These are phyloP conservation scores for Cheiracanthium punctorium DNA, from an alignment of 2,888 invertebrate genomes.

Conservation along the genomic window DNA sequence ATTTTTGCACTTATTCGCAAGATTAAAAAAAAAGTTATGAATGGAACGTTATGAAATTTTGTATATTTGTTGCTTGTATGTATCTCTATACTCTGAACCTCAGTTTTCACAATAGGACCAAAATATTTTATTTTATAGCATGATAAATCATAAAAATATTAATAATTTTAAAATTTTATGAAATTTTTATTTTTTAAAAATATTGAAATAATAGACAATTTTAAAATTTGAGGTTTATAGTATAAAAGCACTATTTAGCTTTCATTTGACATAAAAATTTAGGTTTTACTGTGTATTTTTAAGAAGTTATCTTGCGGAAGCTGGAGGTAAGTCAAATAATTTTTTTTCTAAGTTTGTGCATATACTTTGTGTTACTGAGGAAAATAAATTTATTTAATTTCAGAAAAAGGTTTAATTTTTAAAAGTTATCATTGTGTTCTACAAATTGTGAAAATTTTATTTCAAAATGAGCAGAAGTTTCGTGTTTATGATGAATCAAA, in stretches of 20 bases:
- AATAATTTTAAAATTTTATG: constrained; percentile 1
- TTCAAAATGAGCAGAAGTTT: constrained; percentile 6
- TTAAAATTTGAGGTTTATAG: constrained; percentile 6
- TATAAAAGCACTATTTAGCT: not conserved
- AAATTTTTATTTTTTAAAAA: constrained; percentile 1
- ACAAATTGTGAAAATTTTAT: constrained; percentile 1
- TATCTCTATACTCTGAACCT: not conserved
- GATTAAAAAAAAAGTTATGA: constrained; percentile 9
- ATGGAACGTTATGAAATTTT: not conserved
- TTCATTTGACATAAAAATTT: not conserved
- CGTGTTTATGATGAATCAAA: not conserved
- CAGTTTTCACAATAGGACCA: not conserved
- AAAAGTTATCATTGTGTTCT: not conserved
- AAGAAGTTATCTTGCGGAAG: not conserved
- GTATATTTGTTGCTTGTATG: not conserved
- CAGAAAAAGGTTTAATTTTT: not conserved
- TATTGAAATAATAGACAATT: not conserved
- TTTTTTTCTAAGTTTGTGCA: not conserved
- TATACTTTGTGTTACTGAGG: not conserved
- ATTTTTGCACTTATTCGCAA: not conserved
- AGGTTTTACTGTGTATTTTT: constrained; percentile 8
- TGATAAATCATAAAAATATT: not conserved
- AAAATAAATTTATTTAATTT: not conserved
- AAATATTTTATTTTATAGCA: constrained; percentile 9
- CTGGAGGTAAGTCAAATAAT: too few species aligned